phyloP scores from a whole-genome alignment of 2,888 invertebrate species.

The Dasysyrphus tricinctus region DNA sequence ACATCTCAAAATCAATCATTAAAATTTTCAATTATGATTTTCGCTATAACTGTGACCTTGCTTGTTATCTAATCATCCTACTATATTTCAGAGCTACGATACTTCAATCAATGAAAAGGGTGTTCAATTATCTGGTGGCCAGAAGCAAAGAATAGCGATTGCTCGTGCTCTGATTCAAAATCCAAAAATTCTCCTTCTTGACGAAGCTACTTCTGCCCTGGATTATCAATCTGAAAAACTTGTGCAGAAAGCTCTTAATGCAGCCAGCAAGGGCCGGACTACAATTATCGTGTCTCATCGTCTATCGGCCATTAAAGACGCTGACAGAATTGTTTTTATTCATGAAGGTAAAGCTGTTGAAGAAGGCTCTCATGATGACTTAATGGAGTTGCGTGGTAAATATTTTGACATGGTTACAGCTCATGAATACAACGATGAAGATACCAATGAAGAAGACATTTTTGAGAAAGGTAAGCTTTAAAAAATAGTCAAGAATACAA shows the following conservation, averaged over 20 bases:
- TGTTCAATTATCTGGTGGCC: constrained; percentile 91
- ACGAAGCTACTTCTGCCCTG: constrained; percentile 94
- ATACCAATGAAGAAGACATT: no score
- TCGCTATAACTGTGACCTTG: no score
- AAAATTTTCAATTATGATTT: no score
- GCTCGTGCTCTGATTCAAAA: constrained; percentile 90
- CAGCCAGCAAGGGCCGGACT: constrained; percentile 89
- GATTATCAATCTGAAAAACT: no score
- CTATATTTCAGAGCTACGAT: constrained; percentile 87
- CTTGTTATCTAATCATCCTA: background rate
- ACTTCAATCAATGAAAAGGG: constrained; percentile 91
- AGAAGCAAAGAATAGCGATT: constrained; percentile 92
- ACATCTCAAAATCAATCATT: no score
- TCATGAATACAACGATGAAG: no score
- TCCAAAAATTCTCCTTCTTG: constrained; percentile 89
- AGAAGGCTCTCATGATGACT: no score
- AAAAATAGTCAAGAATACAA: no score
- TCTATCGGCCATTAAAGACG: constrained; percentile 88
- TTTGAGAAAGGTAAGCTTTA: no score
- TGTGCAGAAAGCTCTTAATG: constrained; percentile 91
- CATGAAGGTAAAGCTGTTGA: constrained; percentile 88
- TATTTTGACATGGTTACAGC: no score
- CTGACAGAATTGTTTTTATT: constrained; percentile 88
- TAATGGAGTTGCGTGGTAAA: no score
- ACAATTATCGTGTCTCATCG: constrained; percentile 90